Evolutionary conservation across 92 coral and sea anemone genomes (phyloP).

Genomic region (Epizoanthus illoricatus): DNA sequence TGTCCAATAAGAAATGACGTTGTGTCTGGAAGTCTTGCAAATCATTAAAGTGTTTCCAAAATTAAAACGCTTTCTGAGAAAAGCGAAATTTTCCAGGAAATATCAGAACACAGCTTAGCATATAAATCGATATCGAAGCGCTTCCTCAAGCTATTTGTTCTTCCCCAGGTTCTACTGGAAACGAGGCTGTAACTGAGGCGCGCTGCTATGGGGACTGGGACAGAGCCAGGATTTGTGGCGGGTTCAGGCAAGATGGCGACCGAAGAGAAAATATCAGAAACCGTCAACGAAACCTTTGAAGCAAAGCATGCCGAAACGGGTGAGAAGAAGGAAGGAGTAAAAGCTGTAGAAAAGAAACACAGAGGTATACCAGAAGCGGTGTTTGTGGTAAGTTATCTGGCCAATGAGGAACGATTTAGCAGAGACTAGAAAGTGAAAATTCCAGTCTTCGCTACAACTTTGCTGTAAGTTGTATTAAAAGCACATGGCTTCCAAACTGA

Average conservation of each 20-base stretch:
- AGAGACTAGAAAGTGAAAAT: neutral
- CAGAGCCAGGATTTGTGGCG: neutral
- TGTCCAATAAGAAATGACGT: neutral
- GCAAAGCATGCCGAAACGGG: slow-evolving; percentile 24
- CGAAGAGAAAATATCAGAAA: slow-evolving; percentile 48
- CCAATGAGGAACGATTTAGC: neutral
- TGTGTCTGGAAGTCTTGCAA: neutral
- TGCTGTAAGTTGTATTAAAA: neutral
- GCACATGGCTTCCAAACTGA: too few species aligned
- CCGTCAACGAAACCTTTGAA: slow-evolving; percentile 24
- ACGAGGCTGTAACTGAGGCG: neutral
- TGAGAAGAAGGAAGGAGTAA: slow-evolving; percentile 38
- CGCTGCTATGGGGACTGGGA: neutral
- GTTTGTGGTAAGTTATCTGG: slow-evolving; percentile 70
- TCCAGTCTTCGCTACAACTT: slow-evolving; percentile 18
- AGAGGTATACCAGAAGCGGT: slow-evolving; percentile 97
- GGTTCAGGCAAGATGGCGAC: slow-evolving; percentile 81
- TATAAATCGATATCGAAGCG: too few species aligned
- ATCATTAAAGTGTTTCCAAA: slow-evolving; percentile 1
- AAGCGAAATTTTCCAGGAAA: neutral
- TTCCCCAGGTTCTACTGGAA: neutral
- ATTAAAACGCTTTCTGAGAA: neutral
- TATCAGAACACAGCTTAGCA: neutral
- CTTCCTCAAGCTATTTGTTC: neutral
- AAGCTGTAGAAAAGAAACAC: slow-evolving; percentile 66